Base-by-base conservation (phyloP, 2,888 invertebrate genomes). In the Empis livida region DNA sequence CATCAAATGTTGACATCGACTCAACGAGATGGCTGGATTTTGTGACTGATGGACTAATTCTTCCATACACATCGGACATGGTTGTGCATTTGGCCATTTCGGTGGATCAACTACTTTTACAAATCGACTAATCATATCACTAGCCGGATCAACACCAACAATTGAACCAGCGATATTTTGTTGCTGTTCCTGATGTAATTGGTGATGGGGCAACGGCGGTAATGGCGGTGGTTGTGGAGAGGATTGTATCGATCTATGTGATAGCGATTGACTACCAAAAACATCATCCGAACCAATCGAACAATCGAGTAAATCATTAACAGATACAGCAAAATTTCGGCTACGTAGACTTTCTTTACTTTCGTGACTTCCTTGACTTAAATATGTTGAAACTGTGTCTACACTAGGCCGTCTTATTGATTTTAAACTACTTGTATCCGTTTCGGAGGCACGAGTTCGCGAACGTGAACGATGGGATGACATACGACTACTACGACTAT, bases 301-400 rank as follows among this genome's bases (percentile, higher is more conserved):
- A 63, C 80, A 82, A 67, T 84, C 80, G 44, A 84, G 65, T 53
- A 84, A 69, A 69, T 82, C 81, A 53, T 76, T 78, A 54, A 80
- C 76, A 1, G 79, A 75, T 51, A 73, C 68, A 52, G 67, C 64
- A 55, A 67, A 67, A 53, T 67, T 67, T 37, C 67, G 61, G 59
- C 80, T 80, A 42, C 80, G 79, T 45, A 67, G 51, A 59, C 81
- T 80, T 53, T 80, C 82, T 63, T 82, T 80, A 71, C 85, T 87
- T 67, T 87, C 88, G 55, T 84, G 88, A 71, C 85, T 87, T 67
- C 87, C 88, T 55, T 84, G 88, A 63, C 89, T 89, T 57, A 90
- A 76, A 73, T 90, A 90, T 1, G 90, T 90, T 49, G 89, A 89
- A 30, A 90, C 86, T 11, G 90, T 90, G 65, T 90, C 90, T 39